Evolutionary conservation across 2,113 vertebrate species (phyloP).

Genomic region (Ramphastos sulfuratus): DNA sequence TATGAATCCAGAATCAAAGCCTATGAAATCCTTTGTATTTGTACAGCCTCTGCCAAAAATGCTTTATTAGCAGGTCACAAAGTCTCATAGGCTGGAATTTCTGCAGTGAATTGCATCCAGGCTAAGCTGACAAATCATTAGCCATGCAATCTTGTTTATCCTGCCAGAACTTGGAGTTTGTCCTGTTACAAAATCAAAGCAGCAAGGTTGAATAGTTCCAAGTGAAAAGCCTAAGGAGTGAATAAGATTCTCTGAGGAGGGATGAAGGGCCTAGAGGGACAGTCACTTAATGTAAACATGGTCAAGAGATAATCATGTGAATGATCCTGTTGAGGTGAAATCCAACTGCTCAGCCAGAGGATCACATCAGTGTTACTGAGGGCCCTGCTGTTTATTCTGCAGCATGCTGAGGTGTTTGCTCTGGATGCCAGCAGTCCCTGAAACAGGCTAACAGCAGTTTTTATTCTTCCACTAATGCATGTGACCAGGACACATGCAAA

Average conservation of each 20-base stretch:
- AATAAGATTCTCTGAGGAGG: slow-evolving; percentile 20
- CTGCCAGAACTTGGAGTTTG: slow-evolving; percentile 77
- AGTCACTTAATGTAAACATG: background rate
- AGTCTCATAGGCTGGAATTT: slow-evolving; percentile 62
- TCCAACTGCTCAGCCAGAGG: background rate
- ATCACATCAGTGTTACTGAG: background rate
- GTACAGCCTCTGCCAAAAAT: slow-evolving; percentile 58
- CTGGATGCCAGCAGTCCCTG: background rate
- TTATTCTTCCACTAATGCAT: background rate
- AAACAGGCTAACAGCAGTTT: background rate
- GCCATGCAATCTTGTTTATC: slow-evolving; percentile 74
- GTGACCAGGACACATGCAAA: background rate
- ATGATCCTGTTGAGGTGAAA: background rate
- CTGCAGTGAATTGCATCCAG: slow-evolving; percentile 66
- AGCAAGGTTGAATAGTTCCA: slow-evolving; percentile 64
- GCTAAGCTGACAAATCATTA: slow-evolving; percentile 75
- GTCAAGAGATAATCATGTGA: background rate
- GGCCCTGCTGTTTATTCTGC: background rate
- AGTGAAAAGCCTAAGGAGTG: slow-evolving; percentile 55
- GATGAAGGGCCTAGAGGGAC: background rate
- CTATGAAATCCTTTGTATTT: slow-evolving; percentile 50
- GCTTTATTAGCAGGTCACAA: slow-evolving; percentile 64
- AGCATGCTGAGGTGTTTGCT: background rate
- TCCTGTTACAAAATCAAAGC: slow-evolving; percentile 78
- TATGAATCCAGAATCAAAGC: slow-evolving; percentile 30